A percentile compares a stretch with the other conserved stretches of the same genome.
Evolutionary conservation across 2,797 vertebrate species (phyloP).

Genomic region (Clarias platycephalus): DNA sequence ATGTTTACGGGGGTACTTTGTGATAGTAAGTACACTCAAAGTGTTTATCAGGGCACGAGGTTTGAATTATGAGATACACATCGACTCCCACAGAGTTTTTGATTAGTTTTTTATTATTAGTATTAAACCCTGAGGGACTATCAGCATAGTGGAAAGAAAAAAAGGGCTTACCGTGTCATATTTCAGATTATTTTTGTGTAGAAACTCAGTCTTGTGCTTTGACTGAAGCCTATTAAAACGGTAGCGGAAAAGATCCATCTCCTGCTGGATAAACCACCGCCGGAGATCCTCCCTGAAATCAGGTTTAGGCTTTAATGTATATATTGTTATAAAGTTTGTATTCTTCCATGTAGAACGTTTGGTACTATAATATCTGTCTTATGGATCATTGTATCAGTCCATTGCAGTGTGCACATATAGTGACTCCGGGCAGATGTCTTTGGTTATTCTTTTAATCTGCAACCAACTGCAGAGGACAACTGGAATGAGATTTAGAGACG

Average conservation of each 20-base stretch:
- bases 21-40: background rate
- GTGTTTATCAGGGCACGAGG: background rate
- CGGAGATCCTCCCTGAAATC: conserved; percentile 89
- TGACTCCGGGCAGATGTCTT: background rate
- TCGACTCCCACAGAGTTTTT: background rate
- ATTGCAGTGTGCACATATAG: background rate
- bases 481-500: too few species aligned
- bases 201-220: conserved; percentile 78
- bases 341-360: background rate
- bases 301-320: background rate
- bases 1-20: too few species aligned
- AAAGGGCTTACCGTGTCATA: conserved; percentile 82
- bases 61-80: background rate
- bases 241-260: conserved; percentile 91
- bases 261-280: conserved; percentile 98
- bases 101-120: background rate
- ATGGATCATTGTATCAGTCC: too few species aligned
- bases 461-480: background rate
- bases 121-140: background rate
- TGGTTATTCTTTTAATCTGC: background rate
- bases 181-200: conserved; percentile 82
- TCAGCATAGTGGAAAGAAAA: background rate
- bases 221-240: conserved; percentile 76
- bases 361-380: background rate
- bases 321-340: too few species aligned